Conservation (phyloP, 2,888 invertebrate genomes). For the Noctua janthina region DNA sequence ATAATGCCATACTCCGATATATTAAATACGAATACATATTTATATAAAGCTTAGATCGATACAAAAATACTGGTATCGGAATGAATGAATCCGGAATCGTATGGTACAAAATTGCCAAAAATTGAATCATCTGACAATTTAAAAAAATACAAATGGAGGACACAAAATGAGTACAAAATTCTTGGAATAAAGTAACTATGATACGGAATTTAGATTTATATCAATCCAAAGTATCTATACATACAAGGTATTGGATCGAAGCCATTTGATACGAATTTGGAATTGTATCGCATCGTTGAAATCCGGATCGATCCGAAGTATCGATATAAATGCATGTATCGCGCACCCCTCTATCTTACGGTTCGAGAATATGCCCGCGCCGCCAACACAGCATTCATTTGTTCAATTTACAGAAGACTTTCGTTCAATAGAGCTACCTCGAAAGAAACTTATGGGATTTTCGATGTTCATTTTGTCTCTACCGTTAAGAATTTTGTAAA, state of each 20-base stretch:
- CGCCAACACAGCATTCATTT: slow-evolving; percentile 73
- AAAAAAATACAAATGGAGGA: not conserved
- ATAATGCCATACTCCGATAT: not conserved
- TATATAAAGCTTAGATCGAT: too few relatives aligned
- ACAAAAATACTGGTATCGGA: not conserved
- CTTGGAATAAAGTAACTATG: not conserved
- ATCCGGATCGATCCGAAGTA: not conserved
- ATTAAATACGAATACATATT: not conserved
- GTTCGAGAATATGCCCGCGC: slow-evolving; percentile 59
- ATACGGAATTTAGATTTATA: not conserved
- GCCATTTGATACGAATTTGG: not conserved
- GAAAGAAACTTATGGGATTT: slow-evolving; percentile 62
- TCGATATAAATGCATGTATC: not conserved
- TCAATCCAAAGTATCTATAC: not conserved
- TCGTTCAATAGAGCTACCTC: slow-evolving; percentile 69
- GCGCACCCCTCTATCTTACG: slow-evolving; percentile 15
- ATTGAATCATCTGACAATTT: not conserved
- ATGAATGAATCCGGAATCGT: not conserved
- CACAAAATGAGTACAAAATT: not conserved
- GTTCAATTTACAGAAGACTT: slow-evolving; percentile 73
- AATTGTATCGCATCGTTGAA: not conserved
- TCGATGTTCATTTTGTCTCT: slow-evolving; percentile 50
- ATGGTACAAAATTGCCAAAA: not conserved
- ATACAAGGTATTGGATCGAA: not conserved
- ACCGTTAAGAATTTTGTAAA: slow-evolving; percentile 47